phyloP scores from a whole-genome alignment of 2,113 vertebrate genomes.

The Pomatostomus ruficeps region DNA sequence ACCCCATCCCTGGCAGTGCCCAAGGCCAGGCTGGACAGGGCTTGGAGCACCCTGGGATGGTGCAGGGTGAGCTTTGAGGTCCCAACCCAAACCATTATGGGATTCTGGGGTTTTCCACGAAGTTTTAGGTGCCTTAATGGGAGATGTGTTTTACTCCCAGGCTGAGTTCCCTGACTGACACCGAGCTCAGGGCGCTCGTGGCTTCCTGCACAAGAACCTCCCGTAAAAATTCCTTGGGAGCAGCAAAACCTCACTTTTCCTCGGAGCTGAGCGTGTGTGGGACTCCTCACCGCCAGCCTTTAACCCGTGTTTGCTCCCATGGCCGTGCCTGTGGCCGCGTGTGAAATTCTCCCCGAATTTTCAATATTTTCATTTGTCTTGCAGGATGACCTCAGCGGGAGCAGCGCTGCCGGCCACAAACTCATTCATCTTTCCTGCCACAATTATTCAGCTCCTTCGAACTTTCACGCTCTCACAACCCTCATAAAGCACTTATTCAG shows the following conservation, averaged over 20 bases:
- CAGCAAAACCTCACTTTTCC: neutral
- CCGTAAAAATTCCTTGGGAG: neutral
- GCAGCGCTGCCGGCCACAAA: neutral
- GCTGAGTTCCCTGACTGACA: neutral
- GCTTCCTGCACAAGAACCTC: neutral
- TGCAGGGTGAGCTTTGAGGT: neutral
- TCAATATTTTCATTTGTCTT: neutral
- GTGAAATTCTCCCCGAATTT: neutral
- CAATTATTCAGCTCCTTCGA: constrained; percentile 54
- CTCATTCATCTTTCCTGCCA: neutral
- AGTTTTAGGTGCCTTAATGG: neutral
- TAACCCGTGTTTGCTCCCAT: neutral
- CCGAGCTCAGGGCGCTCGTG: neutral
- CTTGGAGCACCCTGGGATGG: neutral
- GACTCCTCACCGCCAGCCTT: neutral
- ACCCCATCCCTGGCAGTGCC: neutral
- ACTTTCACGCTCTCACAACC: constrained; percentile 36
- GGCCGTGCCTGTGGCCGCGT: rapidly evolving
- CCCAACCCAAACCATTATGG: neutral
- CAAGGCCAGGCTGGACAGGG: neutral
- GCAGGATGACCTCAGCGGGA: neutral
- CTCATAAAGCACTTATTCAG: constrained; percentile 58
- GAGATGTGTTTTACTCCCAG: neutral
- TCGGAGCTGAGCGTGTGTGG: rapidly evolving
- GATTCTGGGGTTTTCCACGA: neutral